Evolutionary conservation across 2,797 vertebrate genomes (phyloP), one percentile per base, ranked within the genome.

Genomic region (Synaphobranchus kaupii): DNA sequence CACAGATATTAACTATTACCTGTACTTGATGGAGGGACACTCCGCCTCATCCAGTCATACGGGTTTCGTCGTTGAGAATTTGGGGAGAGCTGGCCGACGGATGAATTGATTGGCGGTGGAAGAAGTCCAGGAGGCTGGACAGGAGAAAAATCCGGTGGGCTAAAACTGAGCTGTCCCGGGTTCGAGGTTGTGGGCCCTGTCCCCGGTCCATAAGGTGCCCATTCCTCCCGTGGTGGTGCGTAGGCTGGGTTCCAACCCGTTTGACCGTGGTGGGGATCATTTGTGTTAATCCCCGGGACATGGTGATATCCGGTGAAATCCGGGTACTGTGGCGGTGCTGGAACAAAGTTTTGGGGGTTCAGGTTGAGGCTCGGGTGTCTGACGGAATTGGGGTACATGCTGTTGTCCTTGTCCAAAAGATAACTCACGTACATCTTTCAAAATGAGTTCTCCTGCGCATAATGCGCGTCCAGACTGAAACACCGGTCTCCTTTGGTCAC

Each of bases 11-110:
- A 96, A 95, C 96, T 89, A 88, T 92, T 94, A 96, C 96, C 96
- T 39, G 94, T 90, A 92, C 94, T 96, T 91, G 92, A 85, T 63
- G 95, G 95, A 78, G 96, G 96, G 8, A 95, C 94, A 81, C 91
- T 97, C 89, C 97, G 97, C 86, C 98, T 95, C 94, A 99, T 99
- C 98, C 98, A 99, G 87, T 99, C 98, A 1, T 97, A 99, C 0
- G 98, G 97, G 87, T 97, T 99, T 90, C 98, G 96, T 88, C 98
- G 96, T 91, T 97, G 98, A 28, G 96, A 93, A 0, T 94, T 96
- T 0, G 98, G 98, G 0, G 98, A 97, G 76, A 97, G 94, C 90
- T 96, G 97, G 0, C 96, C 95, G 1, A 92, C 92, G 0, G 95
- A 1, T 88, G 96, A 89, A 96, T 95, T 88, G 87, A 96, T 89